Evolutionary conservation across 2,113 vertebrate genomes (phyloP).

Genomic region (Tachysurus fulvidraco): DNA sequence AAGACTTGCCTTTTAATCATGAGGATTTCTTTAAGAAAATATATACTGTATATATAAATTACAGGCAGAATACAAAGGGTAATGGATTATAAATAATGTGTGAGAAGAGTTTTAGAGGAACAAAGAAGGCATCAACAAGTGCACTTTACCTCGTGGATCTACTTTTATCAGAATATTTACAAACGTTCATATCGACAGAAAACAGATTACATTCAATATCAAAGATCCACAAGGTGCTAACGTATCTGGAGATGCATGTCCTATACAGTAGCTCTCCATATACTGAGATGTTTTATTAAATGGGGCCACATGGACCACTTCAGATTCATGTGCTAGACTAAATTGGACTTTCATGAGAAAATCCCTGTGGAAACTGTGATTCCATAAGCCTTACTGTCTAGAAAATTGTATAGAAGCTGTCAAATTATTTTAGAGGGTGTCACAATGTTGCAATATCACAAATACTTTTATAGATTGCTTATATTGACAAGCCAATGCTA

Average conservation of each 20-base stretch:
- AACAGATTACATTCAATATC: constrained; percentile 74
- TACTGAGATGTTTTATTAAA: constrained; percentile 67
- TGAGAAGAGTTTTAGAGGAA: constrained; percentile 44
- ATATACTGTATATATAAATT: constrained; percentile 37
- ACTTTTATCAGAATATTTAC: constrained; percentile 66
- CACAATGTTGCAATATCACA: constrained; percentile 10
- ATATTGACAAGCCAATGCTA: constrained; percentile 1
- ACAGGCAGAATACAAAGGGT: constrained; percentile 52
- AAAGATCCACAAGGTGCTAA: constrained; percentile 85
- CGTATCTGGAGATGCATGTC: constrained; percentile 55
- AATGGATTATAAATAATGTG: constrained; percentile 48
- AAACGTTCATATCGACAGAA: constrained; percentile 71
- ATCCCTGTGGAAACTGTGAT: not conserved
- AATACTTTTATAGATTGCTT: constrained; percentile 14
- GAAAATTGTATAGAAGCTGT: not conserved
- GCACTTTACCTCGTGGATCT: constrained; percentile 72
- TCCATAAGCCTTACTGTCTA: constrained; percentile 14
- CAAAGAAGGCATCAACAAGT: constrained; percentile 72
- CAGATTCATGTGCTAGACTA: constrained; percentile 21
- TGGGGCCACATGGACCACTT: constrained; percentile 49
- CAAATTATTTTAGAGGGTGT: constrained; percentile 14
- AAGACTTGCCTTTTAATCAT: constrained; percentile 32
- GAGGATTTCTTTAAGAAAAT: constrained; percentile 50
- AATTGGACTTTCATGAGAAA: constrained; percentile 12
- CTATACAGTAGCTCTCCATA: constrained; percentile 49